phyloP scores from a whole-genome alignment of 2,888 invertebrate genomes.

The Sipha maydis region DNA sequence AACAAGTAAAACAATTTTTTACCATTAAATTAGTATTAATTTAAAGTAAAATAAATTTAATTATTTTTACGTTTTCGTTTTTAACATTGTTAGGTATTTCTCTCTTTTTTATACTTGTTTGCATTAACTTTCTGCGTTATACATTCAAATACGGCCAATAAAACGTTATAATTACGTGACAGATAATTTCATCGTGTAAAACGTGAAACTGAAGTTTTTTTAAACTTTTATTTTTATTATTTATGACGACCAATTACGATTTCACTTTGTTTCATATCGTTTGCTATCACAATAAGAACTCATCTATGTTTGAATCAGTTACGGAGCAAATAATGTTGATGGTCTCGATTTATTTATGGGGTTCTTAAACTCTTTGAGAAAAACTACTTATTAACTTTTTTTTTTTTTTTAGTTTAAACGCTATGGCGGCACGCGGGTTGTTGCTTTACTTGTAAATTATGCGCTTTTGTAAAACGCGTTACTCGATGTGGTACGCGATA shows the following conservation, averaged over 20 bases:
- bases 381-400: conserved; percentile 40
- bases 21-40: no score
- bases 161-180: background rate
- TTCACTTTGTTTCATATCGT: conserved; percentile 19
- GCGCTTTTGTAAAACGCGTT: conserved; percentile 5
- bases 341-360: conserved; percentile 32
- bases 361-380: conserved; percentile 10
- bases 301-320: conserved; percentile 7
- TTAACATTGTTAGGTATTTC: no score
- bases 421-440: background rate
- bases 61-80: no score
- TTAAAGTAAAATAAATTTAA: no score
- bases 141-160: background rate
- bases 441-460: conserved; percentile 25
- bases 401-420: conserved; percentile 21
- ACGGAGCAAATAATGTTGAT: background rate
- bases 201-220: background rate
- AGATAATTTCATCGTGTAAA: background rate
- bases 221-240: background rate
- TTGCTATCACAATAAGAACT: conserved; percentile 28
- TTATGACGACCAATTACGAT: background rate
- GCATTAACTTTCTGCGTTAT: background rate
- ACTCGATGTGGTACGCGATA: conserved; percentile 10
- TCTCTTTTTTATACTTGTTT: background rate
- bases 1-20: no score